These are phyloP conservation scores for Eciton burchellii DNA, from an alignment of 1,140 invertebrate species.

Conservation along the genomic window DNA sequence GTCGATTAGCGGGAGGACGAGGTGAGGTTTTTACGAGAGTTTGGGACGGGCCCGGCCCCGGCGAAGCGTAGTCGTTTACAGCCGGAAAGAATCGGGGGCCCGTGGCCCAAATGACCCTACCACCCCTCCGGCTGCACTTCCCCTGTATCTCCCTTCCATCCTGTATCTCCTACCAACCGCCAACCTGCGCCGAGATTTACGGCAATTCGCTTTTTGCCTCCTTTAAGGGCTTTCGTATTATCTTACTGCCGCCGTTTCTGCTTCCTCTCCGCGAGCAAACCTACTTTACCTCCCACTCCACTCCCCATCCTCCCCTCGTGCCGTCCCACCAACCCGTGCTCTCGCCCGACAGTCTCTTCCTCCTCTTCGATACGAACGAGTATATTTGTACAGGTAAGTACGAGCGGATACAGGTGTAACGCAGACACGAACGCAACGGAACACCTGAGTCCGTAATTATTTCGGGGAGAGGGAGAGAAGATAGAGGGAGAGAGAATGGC, in stretches of 20 bases:
- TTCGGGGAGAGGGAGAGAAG: conserved; percentile 15
- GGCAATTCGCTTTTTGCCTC: conserved; percentile 79
- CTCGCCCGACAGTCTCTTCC: conserved; percentile 27
- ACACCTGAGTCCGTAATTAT: conserved; percentile 75
- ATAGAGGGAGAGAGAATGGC: neutral
- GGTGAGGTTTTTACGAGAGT: conserved; percentile 74
- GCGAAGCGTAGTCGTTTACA: conserved; percentile 79
- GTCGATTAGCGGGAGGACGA: conserved; percentile 74
- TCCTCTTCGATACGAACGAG: conserved; percentile 72
- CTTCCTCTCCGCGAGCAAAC: conserved; percentile 69
- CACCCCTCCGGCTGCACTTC: conserved; percentile 63
- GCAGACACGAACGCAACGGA: conserved; percentile 65
- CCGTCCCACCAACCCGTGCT: neutral
- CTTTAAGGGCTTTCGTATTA: conserved; percentile 79
- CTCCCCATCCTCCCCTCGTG: neutral
- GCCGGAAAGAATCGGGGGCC: conserved; percentile 82
- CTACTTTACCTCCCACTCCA: conserved; percentile 44
- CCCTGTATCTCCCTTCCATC: conserved; percentile 8
- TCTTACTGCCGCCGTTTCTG: conserved; percentile 76
- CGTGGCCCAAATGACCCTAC: conserved; percentile 80
- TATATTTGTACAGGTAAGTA: conserved; percentile 79
- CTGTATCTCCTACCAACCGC: conserved; percentile 2
- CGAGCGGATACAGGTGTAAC: conserved; percentile 71
- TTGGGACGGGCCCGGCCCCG: conserved; percentile 45
- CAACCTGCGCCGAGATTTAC: conserved; percentile 77